These are phyloP conservation scores for Lates calcarifer DNA, from an alignment of 2,113 vertebrate genomes.

Conservation along the genomic window DNA sequence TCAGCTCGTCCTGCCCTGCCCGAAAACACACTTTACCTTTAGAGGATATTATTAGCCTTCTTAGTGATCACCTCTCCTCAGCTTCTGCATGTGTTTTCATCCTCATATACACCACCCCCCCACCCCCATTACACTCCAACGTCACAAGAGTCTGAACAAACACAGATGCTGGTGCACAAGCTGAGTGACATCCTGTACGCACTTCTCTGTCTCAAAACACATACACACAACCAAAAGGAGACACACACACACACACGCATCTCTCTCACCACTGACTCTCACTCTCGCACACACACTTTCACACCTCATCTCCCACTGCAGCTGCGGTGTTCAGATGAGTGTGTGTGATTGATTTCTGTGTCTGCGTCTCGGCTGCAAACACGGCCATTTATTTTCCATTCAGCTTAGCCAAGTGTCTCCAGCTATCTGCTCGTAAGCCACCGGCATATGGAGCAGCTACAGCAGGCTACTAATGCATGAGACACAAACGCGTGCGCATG, in stretches of 20 bases:
- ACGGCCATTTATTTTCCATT: slow-evolving; percentile 84
- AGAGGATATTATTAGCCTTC: slow-evolving; percentile 8
- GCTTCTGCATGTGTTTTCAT: background rate
- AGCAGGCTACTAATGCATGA: slow-evolving; percentile 86
- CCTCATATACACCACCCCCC: background rate
- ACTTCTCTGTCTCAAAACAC: background rate
- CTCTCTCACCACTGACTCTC: slow-evolving; percentile 32
- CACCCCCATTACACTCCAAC: background rate
- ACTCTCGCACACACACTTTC: slow-evolving; percentile 57
- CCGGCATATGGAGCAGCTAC: slow-evolving; percentile 88
- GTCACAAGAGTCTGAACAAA: slow-evolving; percentile 27
- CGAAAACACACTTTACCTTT: slow-evolving; percentile 34
- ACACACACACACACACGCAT: slow-evolving; percentile 23
- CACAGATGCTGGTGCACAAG: slow-evolving; percentile 47
- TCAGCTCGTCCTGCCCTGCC: background rate
- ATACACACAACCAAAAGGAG: background rate
- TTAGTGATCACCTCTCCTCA: too few species aligned
- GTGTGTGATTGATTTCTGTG: slow-evolving; percentile 81
- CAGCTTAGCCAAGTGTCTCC: slow-evolving; percentile 86
- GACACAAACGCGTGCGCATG: slow-evolving; percentile 72
- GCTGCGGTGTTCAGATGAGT: slow-evolving; percentile 68
- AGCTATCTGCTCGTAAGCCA: slow-evolving; percentile 76
- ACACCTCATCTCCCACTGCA: slow-evolving; percentile 77
- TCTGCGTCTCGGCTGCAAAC: slow-evolving; percentile 73
- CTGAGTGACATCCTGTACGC: slow-evolving; percentile 19